Conservation (phyloP, 2,888 invertebrate species). For the Sphecodes monilicornis region DNA sequence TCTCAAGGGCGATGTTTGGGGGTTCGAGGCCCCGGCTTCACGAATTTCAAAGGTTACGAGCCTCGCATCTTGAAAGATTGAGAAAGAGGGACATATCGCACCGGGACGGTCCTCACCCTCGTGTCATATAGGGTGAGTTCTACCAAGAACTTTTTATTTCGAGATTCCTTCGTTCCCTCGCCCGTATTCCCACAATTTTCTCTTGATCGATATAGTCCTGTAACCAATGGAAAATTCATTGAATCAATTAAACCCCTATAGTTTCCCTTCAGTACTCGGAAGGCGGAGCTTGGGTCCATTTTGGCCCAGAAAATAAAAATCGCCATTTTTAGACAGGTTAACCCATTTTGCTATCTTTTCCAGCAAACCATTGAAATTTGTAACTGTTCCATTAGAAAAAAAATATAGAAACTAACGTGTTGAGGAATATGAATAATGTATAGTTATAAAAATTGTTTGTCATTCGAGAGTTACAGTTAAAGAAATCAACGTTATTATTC, state of each 20-base stretch:
- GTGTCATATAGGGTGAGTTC: slow-evolving; percentile 9
- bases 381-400: too few species aligned
- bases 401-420: too few species aligned
- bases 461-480: too few species aligned
- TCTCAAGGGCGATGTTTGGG: slow-evolving; percentile 32
- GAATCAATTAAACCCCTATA: neutral
- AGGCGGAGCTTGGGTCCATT: too few species aligned
- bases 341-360: too few species aligned
- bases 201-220: neutral
- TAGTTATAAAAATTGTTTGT: too few species aligned
- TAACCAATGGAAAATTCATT: neutral
- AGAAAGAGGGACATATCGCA: neutral
- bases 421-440: too few species aligned
- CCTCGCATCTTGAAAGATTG: slow-evolving; percentile 8
- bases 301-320: neutral
- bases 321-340: neutral
- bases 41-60: slow-evolving; percentile 31
- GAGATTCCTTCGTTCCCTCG: neutral
- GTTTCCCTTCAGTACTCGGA: neutral
- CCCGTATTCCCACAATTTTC: too few species aligned
- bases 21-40: neutral
- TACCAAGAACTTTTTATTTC: too few species aligned
- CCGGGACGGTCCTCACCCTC: neutral
- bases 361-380: too few species aligned
- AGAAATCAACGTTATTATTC: neutral